These are phyloP conservation scores for Darevskia mixta DNA, from an alignment of 2,797 vertebrate species.

Conservation along the genomic window DNA sequence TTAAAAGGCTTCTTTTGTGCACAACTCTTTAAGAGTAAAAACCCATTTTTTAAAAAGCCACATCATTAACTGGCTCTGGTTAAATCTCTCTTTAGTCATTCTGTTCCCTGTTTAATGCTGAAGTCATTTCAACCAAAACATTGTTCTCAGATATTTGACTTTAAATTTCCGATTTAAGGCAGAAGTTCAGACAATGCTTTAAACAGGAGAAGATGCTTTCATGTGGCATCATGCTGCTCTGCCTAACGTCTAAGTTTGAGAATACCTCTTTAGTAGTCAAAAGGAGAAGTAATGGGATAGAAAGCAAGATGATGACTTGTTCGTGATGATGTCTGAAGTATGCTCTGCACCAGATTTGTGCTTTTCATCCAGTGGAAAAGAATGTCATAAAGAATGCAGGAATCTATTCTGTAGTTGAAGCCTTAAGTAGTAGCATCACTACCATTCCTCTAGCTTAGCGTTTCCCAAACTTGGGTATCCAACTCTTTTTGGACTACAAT, in stretches of 20 bases:
- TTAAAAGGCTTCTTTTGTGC: not conserved
- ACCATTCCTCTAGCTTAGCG: not conserved
- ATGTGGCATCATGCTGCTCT: not conserved
- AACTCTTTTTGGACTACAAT: too few species aligned
- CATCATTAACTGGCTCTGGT: not conserved
- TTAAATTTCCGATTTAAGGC: slow-evolving; percentile 19
- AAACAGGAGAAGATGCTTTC: not conserved
- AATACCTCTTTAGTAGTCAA: not conserved
- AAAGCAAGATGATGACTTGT: not conserved
- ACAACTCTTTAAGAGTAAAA: not conserved
- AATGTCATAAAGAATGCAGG: not conserved
- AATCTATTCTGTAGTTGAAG: not conserved
- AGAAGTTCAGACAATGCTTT: slow-evolving; percentile 15
- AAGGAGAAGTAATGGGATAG: slow-evolving; percentile 6
- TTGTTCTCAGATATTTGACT: not conserved
- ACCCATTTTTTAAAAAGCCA: not conserved
- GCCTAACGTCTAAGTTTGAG: not conserved
- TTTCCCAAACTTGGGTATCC: too few species aligned
- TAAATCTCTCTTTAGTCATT: not conserved
- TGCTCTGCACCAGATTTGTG: not conserved
- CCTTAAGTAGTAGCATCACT: not conserved
- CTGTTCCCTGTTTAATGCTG: not conserved
- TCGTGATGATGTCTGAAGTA: not conserved
- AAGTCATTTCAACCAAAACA: slow-evolving; percentile 9
- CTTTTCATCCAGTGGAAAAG: not conserved